Evolutionary conservation across 92 coral and sea anemone genomes (phyloP), one percentile per base, ranked within the genome.

Genomic region (Zoanthus gigantus): DNA sequence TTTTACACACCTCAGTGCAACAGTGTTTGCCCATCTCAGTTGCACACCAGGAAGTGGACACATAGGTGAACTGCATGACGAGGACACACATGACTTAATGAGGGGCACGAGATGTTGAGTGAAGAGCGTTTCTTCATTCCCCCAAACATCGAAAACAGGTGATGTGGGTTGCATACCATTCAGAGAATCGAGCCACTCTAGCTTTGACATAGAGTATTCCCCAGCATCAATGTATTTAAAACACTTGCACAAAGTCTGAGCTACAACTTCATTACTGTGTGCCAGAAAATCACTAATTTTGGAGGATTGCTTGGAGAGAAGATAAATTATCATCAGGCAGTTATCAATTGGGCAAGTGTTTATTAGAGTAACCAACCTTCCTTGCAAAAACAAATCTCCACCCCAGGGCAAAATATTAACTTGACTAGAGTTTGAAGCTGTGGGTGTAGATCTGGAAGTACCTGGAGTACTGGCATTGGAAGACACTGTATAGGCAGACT

Each of bases 341-440:
- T 89, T 89, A 72, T 89, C 92, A 23, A 89, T 89, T 37, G 89
- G 82, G 47, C 89, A 89, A 28, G 92, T 89, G 73, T 89, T 83
- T 68, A 68, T 77, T 30, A 89, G 79, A 13, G 34, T 46, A 83
- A 83, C 76, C 29, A 34, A 66, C 18, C 56, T 76, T 67, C 80
- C 92, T 30, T 61, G 61, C 42, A 78, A 69, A 54, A 74, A 29
- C 61, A 76, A 47, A 68, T 72, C 82, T 46, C 89, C 92, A 60
- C 85, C 92, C 92, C 92, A 89, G 60, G 92, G 92, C 29, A 77
- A 69, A 77, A 90, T 67, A 71, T 50, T 67, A 53, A 63, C 42
- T 13, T 44, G 52, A 72, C 77, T 44, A 72, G 77, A 37, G 29
- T 79, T 79, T 54, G 84, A 9, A 58, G 68, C 31, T 57, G 85